These are phyloP conservation scores for Ligdia adustata DNA, from an alignment of 2,888 invertebrate species.

Conservation along the genomic window DNA sequence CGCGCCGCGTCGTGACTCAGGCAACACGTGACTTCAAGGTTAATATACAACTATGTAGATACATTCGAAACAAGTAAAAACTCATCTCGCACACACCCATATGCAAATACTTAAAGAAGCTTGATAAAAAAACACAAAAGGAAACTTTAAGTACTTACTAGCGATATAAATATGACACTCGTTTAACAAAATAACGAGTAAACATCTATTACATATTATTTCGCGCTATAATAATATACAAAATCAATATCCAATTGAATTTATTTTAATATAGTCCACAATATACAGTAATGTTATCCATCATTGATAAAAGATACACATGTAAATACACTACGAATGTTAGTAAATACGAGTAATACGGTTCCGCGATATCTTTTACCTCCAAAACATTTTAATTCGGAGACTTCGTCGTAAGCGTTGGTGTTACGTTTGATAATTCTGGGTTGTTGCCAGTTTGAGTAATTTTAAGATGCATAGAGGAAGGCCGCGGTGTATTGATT, in stretches of 20 bases:
- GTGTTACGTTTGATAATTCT: constrained; percentile 16
- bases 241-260: too few relatives aligned
- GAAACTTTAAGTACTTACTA: too few relatives aligned
- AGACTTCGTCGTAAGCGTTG: constrained; percentile 12
- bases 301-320: constrained; percentile 7
- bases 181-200: too few relatives aligned
- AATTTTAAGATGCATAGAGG: constrained; percentile 1
- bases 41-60: constrained; percentile 49
- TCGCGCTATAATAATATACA: too few relatives aligned
- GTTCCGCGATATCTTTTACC: too few relatives aligned
- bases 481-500: constrained; percentile 4
- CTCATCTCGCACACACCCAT: too few relatives aligned
- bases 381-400: constrained; percentile 1
- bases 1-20: constrained; percentile 51
- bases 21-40: constrained; percentile 71
- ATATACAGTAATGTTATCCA: constrained; percentile 2
- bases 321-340: too few relatives aligned
- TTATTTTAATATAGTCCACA: constrained; percentile 1
- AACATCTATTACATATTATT: too few relatives aligned
- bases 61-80: constrained; percentile 23
- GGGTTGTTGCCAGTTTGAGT: constrained; percentile 17
- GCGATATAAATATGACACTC: too few relatives aligned
- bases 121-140: too few relatives aligned
- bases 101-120: too few relatives aligned
- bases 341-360: too few relatives aligned